Conservation (phyloP, 2,888 invertebrate genomes). For the Elysia crispata region DNA sequence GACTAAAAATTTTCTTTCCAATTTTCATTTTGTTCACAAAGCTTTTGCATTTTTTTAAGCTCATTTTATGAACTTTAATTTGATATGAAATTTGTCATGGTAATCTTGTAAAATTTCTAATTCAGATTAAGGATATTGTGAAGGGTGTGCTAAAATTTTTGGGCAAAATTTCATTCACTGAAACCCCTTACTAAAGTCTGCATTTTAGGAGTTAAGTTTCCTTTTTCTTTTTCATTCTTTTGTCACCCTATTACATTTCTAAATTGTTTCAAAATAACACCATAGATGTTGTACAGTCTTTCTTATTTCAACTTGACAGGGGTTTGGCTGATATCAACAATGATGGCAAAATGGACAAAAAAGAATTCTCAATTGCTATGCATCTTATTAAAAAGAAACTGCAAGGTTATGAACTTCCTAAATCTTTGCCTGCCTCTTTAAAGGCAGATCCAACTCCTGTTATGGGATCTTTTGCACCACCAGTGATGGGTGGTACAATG, state of each 20-base stretch:
- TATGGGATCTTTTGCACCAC: slow-evolving; percentile 67
- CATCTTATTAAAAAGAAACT: slow-evolving; percentile 85
- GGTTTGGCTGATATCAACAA: slow-evolving; percentile 76
- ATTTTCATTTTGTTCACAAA: too few relatives aligned
- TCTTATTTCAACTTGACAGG: slow-evolving; percentile 59
- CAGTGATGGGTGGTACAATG: slow-evolving; percentile 49
- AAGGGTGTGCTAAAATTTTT: too few relatives aligned
- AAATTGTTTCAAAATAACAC: neutral
- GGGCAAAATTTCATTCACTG: too few relatives aligned
- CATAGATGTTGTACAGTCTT: neutral
- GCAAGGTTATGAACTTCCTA: slow-evolving; percentile 93
- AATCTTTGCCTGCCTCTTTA: slow-evolving; percentile 85
- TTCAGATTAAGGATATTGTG: too few relatives aligned
- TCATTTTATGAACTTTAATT: too few relatives aligned
- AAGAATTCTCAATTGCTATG: slow-evolving; percentile 78
- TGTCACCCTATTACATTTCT: neutral
- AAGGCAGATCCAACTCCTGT: slow-evolving; percentile 73
- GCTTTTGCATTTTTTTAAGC: too few relatives aligned
- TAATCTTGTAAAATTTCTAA: too few relatives aligned
- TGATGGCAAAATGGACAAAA: slow-evolving; percentile 77
- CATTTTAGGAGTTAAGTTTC: too few relatives aligned
- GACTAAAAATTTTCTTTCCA: too few relatives aligned
- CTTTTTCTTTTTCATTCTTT: neutral
- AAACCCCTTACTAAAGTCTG: too few relatives aligned
- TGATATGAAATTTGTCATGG: too few relatives aligned